phyloP scores from a whole-genome alignment of 2,113 vertebrate genomes.

The Anas platyrhynchos region DNA sequence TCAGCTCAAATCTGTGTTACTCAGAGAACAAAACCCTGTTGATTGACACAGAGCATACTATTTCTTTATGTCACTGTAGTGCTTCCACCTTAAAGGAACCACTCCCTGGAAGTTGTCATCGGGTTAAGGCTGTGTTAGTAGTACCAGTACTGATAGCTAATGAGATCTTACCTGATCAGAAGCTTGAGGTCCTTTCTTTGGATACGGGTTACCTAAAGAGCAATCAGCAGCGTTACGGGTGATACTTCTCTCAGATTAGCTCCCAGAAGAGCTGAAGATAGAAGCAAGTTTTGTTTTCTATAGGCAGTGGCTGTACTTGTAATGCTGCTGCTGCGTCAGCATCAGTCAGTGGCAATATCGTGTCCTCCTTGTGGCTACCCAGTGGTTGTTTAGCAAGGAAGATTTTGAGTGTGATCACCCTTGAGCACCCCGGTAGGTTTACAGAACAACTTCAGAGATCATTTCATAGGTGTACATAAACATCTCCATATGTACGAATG shows the following conservation, averaged over 20 bases:
- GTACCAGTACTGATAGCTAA: background rate
- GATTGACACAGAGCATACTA: background rate
- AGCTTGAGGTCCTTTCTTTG: background rate
- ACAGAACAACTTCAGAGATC: background rate
- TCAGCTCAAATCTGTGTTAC: background rate
- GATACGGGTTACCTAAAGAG: background rate
- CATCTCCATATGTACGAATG: background rate
- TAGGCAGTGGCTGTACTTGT: rapidly evolving
- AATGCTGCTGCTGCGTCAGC: background rate
- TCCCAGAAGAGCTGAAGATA: background rate
- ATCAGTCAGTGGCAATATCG: background rate
- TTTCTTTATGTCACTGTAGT: background rate
- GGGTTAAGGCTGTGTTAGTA: background rate
- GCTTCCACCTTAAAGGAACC: background rate
- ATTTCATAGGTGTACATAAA: background rate
- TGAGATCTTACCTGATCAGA: background rate
- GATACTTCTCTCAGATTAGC: background rate
- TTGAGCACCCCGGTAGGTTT: background rate
- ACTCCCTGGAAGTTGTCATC: background rate
- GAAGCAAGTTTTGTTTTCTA: background rate
- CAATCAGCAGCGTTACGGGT: background rate
- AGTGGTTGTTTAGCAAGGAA: background rate
- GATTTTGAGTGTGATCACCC: background rate
- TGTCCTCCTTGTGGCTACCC: background rate
- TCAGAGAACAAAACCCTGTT: background rate